A percentile compares a stretch with the other conserved stretches of the same genome.
phyloP scores from a whole-genome alignment of 1,140 invertebrate genomes.

The Gerris buenoi region DNA sequence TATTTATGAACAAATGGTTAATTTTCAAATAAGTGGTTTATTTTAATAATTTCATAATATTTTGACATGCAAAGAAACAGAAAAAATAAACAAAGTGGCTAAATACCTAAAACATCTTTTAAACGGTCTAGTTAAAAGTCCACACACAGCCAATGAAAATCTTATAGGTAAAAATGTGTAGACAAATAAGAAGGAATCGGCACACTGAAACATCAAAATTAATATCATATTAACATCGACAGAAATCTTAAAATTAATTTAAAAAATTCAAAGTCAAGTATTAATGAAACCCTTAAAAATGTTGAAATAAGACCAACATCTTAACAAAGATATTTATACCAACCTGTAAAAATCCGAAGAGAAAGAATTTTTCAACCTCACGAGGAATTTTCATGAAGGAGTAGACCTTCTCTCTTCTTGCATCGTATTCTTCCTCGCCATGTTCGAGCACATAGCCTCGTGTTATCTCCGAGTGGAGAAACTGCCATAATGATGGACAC shows the following conservation, averaged over 20 bases:
- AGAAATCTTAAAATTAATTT: not conserved
- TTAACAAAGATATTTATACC: slow-evolving; percentile 1
- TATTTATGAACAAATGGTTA: no score
- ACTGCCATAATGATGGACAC: slow-evolving; percentile 45
- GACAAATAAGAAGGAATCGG: slow-evolving; percentile 95
- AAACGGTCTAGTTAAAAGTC: slow-evolving; percentile 53
- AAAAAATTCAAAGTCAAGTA: no score
- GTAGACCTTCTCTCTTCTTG: slow-evolving; percentile 87
- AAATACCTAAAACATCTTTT: slow-evolving; percentile 55
- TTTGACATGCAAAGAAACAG: no score
- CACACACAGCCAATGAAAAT: slow-evolving; percentile 73
- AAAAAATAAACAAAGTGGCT: no score
- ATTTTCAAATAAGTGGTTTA: no score
- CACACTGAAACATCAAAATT: slow-evolving; percentile 50
- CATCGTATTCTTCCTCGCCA: slow-evolving; percentile 84
- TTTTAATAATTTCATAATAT: no score
- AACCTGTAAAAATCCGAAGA: slow-evolving; percentile 83
- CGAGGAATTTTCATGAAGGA: slow-evolving; percentile 91
- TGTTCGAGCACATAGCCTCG: slow-evolving; percentile 81
- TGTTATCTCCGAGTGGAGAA: slow-evolving; percentile 74
- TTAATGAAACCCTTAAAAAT: no score
- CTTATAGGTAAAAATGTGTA: slow-evolving; percentile 93
- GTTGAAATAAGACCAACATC: no score
- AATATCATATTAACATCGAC: no score
- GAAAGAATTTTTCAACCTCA: slow-evolving; percentile 85